These are phyloP conservation scores for Drosophila birchii DNA, from an alignment of 2,888 invertebrate genomes.

Conservation along the genomic window DNA sequence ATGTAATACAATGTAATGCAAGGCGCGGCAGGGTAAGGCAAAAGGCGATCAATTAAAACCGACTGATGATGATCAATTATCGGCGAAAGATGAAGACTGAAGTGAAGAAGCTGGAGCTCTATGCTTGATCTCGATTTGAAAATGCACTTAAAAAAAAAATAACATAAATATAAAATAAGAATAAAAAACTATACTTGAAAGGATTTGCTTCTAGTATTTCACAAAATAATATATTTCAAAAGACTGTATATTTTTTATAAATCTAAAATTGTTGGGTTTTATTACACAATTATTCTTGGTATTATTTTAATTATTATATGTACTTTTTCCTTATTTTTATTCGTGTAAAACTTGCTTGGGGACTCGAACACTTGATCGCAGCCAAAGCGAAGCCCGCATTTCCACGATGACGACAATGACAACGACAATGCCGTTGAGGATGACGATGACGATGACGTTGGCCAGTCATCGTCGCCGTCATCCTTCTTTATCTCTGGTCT, in stretches of 20 bases:
- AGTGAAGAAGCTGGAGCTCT: conserved; percentile 44
- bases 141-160: conserved; percentile 9
- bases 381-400: conserved; percentile 48
- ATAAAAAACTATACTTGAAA: neutral
- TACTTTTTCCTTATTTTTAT: neutral
- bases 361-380: conserved; percentile 56
- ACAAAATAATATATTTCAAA: neutral
- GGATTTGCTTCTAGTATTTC: accelerated
- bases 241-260: too few species aligned
- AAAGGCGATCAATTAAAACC: conserved; percentile 77
- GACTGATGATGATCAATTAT: conserved; percentile 80
- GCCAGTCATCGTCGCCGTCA: conserved; percentile 48
- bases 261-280: too few species aligned
- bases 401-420: conserved; percentile 53
- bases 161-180: neutral
- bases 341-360: conserved; percentile 6
- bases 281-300: neutral
- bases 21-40: conserved; percentile 33
- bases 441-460: conserved; percentile 50
- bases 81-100: conserved; percentile 56
- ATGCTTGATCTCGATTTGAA: conserved; percentile 24
- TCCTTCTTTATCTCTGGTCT: conserved; percentile 28
- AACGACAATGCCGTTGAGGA: conserved; percentile 43
- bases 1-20: conserved; percentile 43
- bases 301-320: neutral